Evolutionary conservation across 2,797 vertebrate genomes (phyloP), one percentile per base, ranked within the genome.

Genomic region (Ataeniobius toweri): DNA sequence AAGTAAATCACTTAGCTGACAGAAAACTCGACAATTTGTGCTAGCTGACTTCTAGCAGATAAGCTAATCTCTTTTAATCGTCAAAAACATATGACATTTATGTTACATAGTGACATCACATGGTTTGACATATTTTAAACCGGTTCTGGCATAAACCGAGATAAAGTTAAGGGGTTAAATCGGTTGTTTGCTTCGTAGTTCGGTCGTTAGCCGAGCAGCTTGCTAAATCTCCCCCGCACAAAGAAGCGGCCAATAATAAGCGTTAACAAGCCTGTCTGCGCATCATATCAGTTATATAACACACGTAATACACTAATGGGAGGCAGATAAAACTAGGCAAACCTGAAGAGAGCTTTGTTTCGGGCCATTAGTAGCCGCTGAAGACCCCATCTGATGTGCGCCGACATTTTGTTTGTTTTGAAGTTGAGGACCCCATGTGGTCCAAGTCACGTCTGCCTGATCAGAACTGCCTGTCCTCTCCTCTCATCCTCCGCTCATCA

Each of bases 401-500:
- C 89, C 89, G 96, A 95, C 96, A 96, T 96, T 89, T 95, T 93
- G 85, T 90, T 91, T 96, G 93, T 96, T 96, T 93, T 94, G 91
- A 86, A 89, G 81, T 77, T 24, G 69, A 92, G 78, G 83, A 84
- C 87, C 80, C 67, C 90, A 0, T 65, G 78, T 85, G 85, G 90
- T 63, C 24, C 55, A 67, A 44, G 56, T 63, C 41, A 22, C 73
- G 58, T 28, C 28, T 46, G 67, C 67, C 67, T 69, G 67, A 69
- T 44, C 67, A n/a, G 65, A 68, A 10, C 39, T 12, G 10, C 41
- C 39, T 44, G 65, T 68, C 22, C n/a, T 58, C 22, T 55, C 14
- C 48, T 44, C 6, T 12, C 48, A 31, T 31, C 8, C 9, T 12
- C 10, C 12, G 39, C 20, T 41, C 13, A 13, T 51, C 50, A 51